Percentiles rank a stretch among this genome's conserved stretches.
These are phyloP conservation scores for Cryptotermes secundus DNA, from an alignment of 1,140 invertebrate species.

Conservation along the genomic window DNA sequence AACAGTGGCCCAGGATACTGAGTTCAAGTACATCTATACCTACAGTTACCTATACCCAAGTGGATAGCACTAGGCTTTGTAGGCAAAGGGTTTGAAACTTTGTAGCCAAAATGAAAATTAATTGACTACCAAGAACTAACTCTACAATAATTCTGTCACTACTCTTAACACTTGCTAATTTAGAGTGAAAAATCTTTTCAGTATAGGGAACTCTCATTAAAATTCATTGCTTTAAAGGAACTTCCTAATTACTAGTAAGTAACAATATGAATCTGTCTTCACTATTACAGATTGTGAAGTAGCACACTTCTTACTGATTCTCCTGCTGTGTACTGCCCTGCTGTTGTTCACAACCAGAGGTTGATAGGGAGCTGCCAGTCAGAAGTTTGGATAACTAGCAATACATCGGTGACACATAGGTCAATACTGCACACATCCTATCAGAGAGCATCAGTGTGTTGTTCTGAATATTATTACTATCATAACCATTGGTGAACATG, in stretches of 20 bases:
- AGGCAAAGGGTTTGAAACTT: no score
- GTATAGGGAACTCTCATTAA: background rate
- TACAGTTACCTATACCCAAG: no score
- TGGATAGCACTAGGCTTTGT: no score
- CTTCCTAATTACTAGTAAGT: no score
- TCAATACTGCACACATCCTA: background rate
- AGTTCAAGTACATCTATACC: no score
- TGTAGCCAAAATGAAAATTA: no score
- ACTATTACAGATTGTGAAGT: background rate
- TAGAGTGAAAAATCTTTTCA: background rate
- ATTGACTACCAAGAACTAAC: no score
- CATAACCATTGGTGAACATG: background rate
- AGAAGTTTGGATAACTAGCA: background rate
- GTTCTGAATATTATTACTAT: no score
- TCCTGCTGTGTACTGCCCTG: background rate
- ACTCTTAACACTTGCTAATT: background rate
- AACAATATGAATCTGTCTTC: no score
- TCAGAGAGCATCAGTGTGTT: no score
- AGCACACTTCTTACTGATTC: background rate
- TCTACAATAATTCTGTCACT: background rate
- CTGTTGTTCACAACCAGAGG: background rate
- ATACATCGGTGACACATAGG: background rate
- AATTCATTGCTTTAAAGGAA: background rate
- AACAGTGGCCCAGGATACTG: no score
- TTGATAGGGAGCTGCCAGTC: background rate